Base-by-base conservation (phyloP, 2,113 vertebrate genomes). In the Gymnobelideus leadbeateri region DNA sequence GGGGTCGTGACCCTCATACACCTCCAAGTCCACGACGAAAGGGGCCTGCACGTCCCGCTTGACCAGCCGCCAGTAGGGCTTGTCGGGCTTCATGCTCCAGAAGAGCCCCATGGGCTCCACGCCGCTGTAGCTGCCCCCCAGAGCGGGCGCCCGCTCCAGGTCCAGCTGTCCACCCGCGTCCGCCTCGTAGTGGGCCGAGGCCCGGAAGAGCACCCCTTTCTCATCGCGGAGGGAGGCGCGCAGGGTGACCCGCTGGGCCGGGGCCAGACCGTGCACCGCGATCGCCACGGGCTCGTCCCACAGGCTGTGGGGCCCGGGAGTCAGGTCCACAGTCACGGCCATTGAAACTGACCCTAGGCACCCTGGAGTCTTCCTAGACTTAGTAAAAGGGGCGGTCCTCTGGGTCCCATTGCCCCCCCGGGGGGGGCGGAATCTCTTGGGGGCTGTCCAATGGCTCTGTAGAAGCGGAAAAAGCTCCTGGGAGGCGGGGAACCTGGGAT, bases 51-150 rank as follows among this genome's bases (percentile, higher is more conserved):
- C 96, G 9, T 99, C 97, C 91, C 47, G 54, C 97, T 98, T 98
- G 61, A 98, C 55, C 55, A 99, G 12, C 0, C 92, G 53, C 94
- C 12, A 0, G 0, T 96, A 91, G 0, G 97, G 97, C 37, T 55
- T 96, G n/a, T 89, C 94, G 0, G 98, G 91, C 94, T 97, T 89
- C 95, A 99, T 2, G 24, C 98, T 95, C 98, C 98, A 99, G 61
- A 98, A 51, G 89, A 97, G 97, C 31, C 98, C 98, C 98, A 98
- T 98, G 93, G 98, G 98, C 95, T 99, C 98, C 93, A 98, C 93
- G 49, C 98, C 98, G 0, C 61, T 52, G 97, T 98, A 98, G 96
- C 97, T 98, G 93, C 98, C 98, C 31, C 98, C 98, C 31, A 97
- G 97, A 0, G 98, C 97, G 1, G 98, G 98, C 84, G 96, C 97